Evolutionary conservation across 2,797 vertebrate species (phyloP).

Genomic region (Catostomus latipinnis): DNA sequence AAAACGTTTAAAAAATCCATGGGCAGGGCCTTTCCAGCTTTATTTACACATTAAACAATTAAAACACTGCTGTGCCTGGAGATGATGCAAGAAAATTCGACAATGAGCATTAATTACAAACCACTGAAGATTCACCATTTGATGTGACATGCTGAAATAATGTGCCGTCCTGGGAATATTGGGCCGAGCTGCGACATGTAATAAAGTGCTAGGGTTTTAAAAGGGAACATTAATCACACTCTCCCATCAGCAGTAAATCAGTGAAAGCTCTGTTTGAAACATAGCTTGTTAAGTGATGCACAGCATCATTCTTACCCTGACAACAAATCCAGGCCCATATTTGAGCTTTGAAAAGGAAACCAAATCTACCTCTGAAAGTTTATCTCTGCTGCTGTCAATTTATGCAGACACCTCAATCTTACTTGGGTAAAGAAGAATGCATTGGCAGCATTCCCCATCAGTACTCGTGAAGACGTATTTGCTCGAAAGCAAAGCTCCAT

Average conservation of each 20-base stretch:
- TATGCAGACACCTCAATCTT: conserved; percentile 51
- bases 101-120: conserved; percentile 64
- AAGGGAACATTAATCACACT: conserved; percentile 46
- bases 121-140: conserved; percentile 44
- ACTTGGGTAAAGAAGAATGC: conserved; percentile 41
- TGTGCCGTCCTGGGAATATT: conserved; percentile 45
- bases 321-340: neutral
- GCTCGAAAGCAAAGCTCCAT: conserved; percentile 45
- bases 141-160: conserved; percentile 59
- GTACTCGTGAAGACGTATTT: conserved; percentile 48
- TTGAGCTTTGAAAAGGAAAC: conserved; percentile 2
- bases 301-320: conserved; percentile 18
- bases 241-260: conserved; percentile 46
- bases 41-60: conserved; percentile 64
- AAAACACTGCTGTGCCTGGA: conserved; percentile 63
- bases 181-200: conserved; percentile 21
- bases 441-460: conserved; percentile 56
- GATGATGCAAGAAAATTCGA: conserved; percentile 56
- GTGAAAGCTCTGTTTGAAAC: conserved; percentile 28
- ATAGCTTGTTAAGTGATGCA: conserved; percentile 45
- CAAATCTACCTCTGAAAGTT: conserved; percentile 19
- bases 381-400: conserved; percentile 35
- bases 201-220: conserved; percentile 39
- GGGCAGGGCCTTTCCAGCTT: conserved; percentile 37
- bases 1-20: conserved; percentile 1